phyloP scores from a whole-genome alignment of 2,797 vertebrate species.

The Sciaenops ocellatus region DNA sequence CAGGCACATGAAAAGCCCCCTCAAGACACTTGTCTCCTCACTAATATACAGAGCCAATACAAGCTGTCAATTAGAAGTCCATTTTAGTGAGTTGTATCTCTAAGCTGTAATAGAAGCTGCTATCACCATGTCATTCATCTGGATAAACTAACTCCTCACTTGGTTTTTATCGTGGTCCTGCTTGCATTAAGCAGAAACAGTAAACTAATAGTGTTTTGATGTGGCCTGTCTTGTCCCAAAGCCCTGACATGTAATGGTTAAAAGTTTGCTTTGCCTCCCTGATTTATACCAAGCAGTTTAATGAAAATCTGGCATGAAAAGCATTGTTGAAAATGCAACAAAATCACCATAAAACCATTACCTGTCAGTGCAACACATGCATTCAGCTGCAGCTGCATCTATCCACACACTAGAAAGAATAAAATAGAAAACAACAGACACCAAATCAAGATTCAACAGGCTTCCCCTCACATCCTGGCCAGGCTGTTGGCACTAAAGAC shows the following conservation, averaged over 20 bases:
- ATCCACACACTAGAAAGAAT: constrained; percentile 15
- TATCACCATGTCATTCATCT: constrained; percentile 26
- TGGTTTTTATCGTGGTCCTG: constrained; percentile 7
- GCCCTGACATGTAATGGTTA: neutral
- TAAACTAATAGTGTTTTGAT: constrained; percentile 6
- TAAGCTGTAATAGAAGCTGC: constrained; percentile 46
- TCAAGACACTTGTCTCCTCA: constrained; percentile 60
- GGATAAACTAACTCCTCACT: constrained; percentile 38
- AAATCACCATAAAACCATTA: neutral
- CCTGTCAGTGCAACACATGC: neutral
- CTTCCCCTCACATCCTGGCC: constrained; percentile 22
- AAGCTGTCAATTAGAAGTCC: constrained; percentile 73
- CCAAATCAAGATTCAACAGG: constrained; percentile 46
- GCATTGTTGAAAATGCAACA: neutral
- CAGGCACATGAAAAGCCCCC: constrained; percentile 66
- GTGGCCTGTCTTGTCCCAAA: neutral
- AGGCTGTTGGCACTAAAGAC: constrained; percentile 34
- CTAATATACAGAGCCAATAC: constrained; percentile 66
- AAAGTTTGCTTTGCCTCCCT: constrained; percentile 1
- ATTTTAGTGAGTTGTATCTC: constrained; percentile 64
- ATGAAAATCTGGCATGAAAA: neutral
- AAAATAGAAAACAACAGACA: constrained; percentile 25
- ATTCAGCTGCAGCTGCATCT: constrained; percentile 13
- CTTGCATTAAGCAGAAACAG: constrained; percentile 34
- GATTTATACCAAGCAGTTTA: neutral